Base-by-base conservation (phyloP, 2,888 invertebrate species). In the Craniophora ligustri region DNA sequence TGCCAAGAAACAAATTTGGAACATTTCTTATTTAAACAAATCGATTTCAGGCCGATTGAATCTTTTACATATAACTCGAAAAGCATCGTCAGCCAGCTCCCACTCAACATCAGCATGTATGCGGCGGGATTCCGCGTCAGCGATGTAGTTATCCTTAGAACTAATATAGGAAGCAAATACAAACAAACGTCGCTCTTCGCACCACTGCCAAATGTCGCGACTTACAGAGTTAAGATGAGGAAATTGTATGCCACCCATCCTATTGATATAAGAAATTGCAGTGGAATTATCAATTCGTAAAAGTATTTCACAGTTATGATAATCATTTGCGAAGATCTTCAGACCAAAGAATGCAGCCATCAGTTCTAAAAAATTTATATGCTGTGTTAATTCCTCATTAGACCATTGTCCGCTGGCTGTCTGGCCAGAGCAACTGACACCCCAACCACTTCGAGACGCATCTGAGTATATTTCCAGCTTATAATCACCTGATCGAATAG, bases 201-300 rank as follows among this genome's bases (percentile, higher is more conserved):
- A 44, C 44, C 44, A 44, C 18, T 34, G 34, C 34, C 44, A 44
- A 11, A 44, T 44, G 1, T 34, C 15, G 2, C 34, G 26, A 16
- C 23, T 23, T 14, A 44, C 5, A 15, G 14, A 16, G 16, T 15
- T 32, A 5, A 44, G 18, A 23, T 44, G 44, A 6, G 21, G 32
- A 16, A 16, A 44, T 18, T 15, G 32, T 16, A 44, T 34, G 14
- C 34, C 23, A 1, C 44, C 32, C 44, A 44, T 44, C 11, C 13
- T 28, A 34, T 44, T 44, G 6, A 44, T 44, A 26, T 16, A 44
- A 23, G 34, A 34, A n/a, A 44, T 44, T 10, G 44, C 44, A 34
- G 44, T 44, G 7, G 34, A 23, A 2, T 44, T 44, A 5, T 44
- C 44, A 7, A 44, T 44, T 7, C 44, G 14, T 34, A 44, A 44